Percentiles rank a stretch among this genome's conserved stretches.
Conservation (phyloP, 37 sponge, comb jelly and placozoan genomes). For the Chondrosia reniformis region DNA sequence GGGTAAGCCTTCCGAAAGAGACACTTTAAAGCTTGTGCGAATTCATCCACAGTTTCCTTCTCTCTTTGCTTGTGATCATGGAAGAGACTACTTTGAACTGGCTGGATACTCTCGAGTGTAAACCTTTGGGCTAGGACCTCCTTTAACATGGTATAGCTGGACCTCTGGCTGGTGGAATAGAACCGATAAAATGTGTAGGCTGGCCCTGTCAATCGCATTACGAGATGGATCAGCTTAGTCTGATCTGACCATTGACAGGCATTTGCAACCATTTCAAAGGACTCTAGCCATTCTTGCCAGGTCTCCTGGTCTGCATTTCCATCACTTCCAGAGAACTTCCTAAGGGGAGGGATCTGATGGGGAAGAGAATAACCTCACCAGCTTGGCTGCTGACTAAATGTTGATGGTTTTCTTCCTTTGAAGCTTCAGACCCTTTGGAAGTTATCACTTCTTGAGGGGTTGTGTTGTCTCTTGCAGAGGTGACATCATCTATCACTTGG, state of each 20-base stretch:
- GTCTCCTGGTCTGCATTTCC: slow-evolving; percentile 16
- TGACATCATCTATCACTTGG: too few relatives aligned
- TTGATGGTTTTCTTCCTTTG: too few relatives aligned
- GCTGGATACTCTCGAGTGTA: slow-evolving; percentile 28
- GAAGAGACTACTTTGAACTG: slow-evolving; percentile 38
- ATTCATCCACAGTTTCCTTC: slow-evolving; percentile 43
- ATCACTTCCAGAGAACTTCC: slow-evolving; percentile 37
- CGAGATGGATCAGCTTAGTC: slow-evolving; percentile 34
- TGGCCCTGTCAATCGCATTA: slow-evolving; percentile 22
- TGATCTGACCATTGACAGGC: slow-evolving; percentile 33
- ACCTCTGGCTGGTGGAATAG: slow-evolving; percentile 24
- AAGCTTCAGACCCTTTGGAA: too few relatives aligned
- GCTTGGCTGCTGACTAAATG: too few relatives aligned
- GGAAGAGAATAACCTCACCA: too few relatives aligned
- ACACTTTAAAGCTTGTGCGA: slow-evolving; percentile 40
- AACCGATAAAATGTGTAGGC: slow-evolving; percentile 53
- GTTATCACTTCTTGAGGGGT: too few relatives aligned
- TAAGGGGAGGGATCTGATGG: slow-evolving; percentile 45
- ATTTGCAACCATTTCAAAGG: slow-evolving; percentile 36
- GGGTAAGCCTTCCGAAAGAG: slow-evolving; percentile 43
- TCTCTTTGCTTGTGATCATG: slow-evolving; percentile 32
- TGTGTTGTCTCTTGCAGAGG: too few relatives aligned
- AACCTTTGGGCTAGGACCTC: slow-evolving; percentile 38
- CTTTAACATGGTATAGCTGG: slow-evolving; percentile 28
- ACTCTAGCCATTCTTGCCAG: slow-evolving; percentile 44